phyloP scores from a whole-genome alignment of 2,797 vertebrate genomes.

The Geotrypetes seraphini region DNA sequence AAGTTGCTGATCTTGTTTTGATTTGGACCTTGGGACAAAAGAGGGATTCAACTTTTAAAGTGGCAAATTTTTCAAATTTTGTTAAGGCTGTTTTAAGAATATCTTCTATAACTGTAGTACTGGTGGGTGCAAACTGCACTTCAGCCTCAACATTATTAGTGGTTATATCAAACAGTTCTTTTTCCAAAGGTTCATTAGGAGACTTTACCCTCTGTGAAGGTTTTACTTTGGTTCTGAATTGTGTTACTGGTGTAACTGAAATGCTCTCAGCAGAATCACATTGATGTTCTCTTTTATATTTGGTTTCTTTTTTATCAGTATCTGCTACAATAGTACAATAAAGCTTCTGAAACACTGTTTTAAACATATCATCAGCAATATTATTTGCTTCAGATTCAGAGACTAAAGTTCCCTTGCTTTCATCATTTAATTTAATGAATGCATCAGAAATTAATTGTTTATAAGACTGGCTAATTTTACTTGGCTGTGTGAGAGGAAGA shows the following conservation, averaged over 20 bases:
- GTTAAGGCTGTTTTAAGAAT: conserved; percentile 22
- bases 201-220: neutral
- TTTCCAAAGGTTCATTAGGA: neutral
- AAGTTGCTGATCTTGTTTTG: no score
- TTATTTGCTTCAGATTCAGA: conserved; percentile 24
- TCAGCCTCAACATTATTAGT: conserved; percentile 2
- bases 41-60: conserved; percentile 29
- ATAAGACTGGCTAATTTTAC: neutral
- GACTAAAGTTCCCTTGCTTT: conserved; percentile 1
- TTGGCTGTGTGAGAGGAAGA: neutral
- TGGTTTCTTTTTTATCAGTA: neutral
- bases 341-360: conserved; percentile 28
- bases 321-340: conserved; percentile 10
- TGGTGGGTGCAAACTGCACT: no score
- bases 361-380: conserved; percentile 21
- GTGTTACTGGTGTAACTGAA: no score
- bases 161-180: neutral
- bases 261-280: no score
- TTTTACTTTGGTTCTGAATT: neutral
- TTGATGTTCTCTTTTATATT: no score
- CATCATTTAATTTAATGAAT: neutral
- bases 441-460: neutral
- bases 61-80: conserved; percentile 29
- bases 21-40: neutral
- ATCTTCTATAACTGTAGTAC: conserved; percentile 16